Evolutionary conservation across 2,797 vertebrate genomes (phyloP), one percentile per base, ranked within the genome.

Genomic region (Pachyuromys duprasi): DNA sequence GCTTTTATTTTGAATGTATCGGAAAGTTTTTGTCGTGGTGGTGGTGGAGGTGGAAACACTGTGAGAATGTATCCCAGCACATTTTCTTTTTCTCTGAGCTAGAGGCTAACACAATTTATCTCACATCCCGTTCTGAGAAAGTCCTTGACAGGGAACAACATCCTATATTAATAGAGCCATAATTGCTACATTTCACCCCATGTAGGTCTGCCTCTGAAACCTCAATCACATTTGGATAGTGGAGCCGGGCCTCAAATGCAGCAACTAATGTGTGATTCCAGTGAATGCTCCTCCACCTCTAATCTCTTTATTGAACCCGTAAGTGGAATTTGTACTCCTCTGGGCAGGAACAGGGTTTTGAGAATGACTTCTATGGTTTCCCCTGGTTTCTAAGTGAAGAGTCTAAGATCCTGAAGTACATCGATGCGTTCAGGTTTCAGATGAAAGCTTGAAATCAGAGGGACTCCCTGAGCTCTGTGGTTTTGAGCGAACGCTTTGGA

Each of bases 401-500:
- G 18, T 74, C 75, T 26, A n/a, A 80, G 86, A 78, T 31, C 28
- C 20, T 9, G 42, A 65, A 53, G 49, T 20, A 75, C 63, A 60
- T 49, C 45, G 92, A 80, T 76, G 88, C n/a, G 78, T 26, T 78
- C 65, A 8, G 60, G 57, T 92, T 92, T 94, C 75, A 45, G 82
- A 53, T 22, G 63, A 88, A 91, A 95, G 39, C 69, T 8, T 62
- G 87, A 45, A 74, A 72, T 83, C 81, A 86, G 53, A 72, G 69
- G n/a, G 79, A 79, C 63, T 88, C 36, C 75, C 36, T 70, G 72
- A 90, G 45, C 53, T 3, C 2, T 62, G 83, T 78, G 97, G 87
- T 93, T 97, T 97, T 11, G n/a, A 96, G 69, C 53, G 15, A 31
- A 76, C 36, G 49, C 63, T 92, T 96, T 93, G 86, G 95, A 88